These are phyloP conservation scores for Chaenocephalus aceratus DNA, from an alignment of 2,113 vertebrate species.

Conservation along the genomic window DNA sequence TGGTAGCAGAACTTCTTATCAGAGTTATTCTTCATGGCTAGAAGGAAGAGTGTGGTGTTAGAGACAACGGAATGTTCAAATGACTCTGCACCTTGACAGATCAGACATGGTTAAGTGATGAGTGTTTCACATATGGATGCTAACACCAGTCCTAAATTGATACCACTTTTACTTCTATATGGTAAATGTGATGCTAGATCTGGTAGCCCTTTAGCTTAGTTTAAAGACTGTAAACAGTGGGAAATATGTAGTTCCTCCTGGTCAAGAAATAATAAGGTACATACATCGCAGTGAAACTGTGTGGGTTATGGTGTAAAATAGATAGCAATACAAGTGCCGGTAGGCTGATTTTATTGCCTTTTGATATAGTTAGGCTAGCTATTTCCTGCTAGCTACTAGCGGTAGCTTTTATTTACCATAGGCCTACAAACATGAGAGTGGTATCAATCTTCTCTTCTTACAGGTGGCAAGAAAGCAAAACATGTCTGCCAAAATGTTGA, in stretches of 20 bases:
- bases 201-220: neutral
- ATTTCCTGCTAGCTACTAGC: neutral
- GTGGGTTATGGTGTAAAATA: neutral
- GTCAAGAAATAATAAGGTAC: neutral
- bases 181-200: too few species aligned
- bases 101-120: too few species aligned
- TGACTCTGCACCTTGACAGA: too few species aligned
- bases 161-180: neutral
- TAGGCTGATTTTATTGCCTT: neutral
- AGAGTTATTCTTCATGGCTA: conserved; percentile 92
- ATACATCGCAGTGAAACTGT: neutral
- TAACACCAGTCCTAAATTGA: neutral
- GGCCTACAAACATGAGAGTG: neutral
- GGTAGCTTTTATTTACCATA: neutral
- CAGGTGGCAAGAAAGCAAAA: neutral
- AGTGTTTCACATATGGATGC: neutral
- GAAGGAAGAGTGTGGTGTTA: conserved; percentile 38
- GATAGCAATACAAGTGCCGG: neutral
- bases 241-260: neutral
- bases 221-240: neutral
- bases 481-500: neutral
- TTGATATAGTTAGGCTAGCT: neutral
- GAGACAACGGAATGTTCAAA: neutral
- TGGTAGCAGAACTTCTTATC: conserved; percentile 96
- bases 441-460: neutral